Evolutionary conservation across 2,888 invertebrate genomes (phyloP).

Genomic region (Stratiomys singularior): DNA sequence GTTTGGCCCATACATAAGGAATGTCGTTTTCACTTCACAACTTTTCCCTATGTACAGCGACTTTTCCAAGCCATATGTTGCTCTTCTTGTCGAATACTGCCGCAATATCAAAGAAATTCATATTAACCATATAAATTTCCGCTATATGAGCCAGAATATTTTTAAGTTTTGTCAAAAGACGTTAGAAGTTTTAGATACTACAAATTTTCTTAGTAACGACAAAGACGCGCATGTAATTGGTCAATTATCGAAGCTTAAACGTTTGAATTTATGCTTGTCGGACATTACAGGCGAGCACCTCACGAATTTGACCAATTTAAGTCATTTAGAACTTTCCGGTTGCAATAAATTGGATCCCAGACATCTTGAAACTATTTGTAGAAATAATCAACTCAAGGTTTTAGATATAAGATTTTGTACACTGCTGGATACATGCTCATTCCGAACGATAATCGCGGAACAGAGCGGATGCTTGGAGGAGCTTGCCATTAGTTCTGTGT

Average conservation of each 20-base stretch:
- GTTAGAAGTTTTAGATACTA: neutral
- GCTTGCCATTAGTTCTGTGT: neutral
- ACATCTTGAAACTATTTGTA: neutral
- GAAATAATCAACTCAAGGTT: neutral
- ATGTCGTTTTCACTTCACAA: neutral
- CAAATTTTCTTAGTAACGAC: neutral
- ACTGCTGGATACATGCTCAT: neutral
- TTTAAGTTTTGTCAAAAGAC: neutral
- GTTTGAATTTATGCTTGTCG: neutral
- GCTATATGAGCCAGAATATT: neutral
- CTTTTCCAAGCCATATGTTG: neutral
- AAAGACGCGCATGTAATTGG: neutral
- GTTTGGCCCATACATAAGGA: neutral
- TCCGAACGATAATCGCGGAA: neutral
- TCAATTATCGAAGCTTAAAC: neutral
- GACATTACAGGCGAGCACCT: neutral
- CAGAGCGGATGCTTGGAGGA: neutral
- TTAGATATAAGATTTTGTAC: conserved; percentile 8
- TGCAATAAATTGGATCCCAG: neutral
- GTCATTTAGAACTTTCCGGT: neutral
- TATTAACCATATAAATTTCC: neutral
- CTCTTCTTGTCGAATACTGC: neutral
- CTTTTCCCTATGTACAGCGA: neutral
- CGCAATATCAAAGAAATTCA: neutral
- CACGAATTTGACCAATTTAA: neutral